A percentile compares a stretch with the other conserved stretches of the same genome.
phyloP scores from a whole-genome alignment of 2,888 invertebrate genomes.

The Hydroisotoma schaefferi region DNA sequence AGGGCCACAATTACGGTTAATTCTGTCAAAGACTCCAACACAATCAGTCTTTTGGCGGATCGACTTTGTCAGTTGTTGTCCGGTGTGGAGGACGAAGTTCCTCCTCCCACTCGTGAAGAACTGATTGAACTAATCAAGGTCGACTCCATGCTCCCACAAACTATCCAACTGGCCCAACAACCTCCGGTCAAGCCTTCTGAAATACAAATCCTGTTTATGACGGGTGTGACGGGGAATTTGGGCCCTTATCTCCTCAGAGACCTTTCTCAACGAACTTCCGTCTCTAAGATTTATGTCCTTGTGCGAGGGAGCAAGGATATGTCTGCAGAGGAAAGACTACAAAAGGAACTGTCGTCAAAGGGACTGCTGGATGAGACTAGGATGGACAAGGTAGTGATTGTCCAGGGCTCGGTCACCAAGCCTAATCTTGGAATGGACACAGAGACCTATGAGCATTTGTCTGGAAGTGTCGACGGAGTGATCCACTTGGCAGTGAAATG shows the following conservation, averaged over 20 bases:
- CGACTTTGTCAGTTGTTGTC: slow-evolving; percentile 21
- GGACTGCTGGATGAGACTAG: background rate
- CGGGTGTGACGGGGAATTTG: slow-evolving; percentile 25
- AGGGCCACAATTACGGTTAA: slow-evolving; percentile 21
- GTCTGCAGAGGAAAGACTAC: slow-evolving; percentile 6
- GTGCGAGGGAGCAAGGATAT: slow-evolving; percentile 9
- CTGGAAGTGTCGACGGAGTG: slow-evolving; percentile 24
- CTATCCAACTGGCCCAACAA: background rate
- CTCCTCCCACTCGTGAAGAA: slow-evolving; percentile 17
- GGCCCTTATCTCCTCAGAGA: slow-evolving; percentile 24
- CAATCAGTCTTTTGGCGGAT: slow-evolving; percentile 13
- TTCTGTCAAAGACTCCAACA: slow-evolving; percentile 22
- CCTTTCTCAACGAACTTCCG: background rate
- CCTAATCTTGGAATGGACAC: slow-evolving; percentile 18
- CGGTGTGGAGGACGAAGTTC: slow-evolving; percentile 13
- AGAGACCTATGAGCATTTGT: slow-evolving; percentile 14
- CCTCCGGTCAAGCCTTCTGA: background rate
- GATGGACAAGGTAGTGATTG: slow-evolving; percentile 6
- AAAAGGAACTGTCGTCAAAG: slow-evolving; percentile 6
- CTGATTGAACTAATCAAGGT: slow-evolving; percentile 16
- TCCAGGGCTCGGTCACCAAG: slow-evolving; percentile 20
- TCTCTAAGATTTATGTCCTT: slow-evolving; percentile 22
- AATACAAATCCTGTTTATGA: slow-evolving; percentile 18
- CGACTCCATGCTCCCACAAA: slow-evolving; percentile 22
- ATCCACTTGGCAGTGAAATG: slow-evolving; percentile 33